phyloP scores from a whole-genome alignment of 2,113 vertebrate species.

The Passer domesticus region DNA sequence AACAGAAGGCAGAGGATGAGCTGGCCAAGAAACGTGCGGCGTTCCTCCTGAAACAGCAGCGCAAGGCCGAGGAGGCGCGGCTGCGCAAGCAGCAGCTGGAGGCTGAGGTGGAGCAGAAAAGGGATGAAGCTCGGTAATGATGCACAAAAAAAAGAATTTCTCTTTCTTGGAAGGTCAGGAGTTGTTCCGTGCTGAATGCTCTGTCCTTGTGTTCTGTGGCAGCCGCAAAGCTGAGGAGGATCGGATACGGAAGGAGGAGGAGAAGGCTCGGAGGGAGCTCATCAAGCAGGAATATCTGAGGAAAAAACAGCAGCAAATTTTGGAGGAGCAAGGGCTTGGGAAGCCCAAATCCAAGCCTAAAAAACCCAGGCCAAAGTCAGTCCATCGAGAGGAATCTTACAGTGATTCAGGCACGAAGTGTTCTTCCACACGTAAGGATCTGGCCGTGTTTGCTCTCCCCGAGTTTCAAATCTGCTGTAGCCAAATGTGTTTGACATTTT shows the following conservation, averaged over 20 bases:
- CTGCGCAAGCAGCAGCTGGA: conserved; percentile 88
- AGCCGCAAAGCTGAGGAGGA: conserved; percentile 96
- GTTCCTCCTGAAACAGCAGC: conserved; percentile 93
- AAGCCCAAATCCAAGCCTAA: conserved; percentile 83
- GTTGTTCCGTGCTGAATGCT: fast-evolving
- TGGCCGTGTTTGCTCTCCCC: neutral
- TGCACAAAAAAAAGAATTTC: neutral
- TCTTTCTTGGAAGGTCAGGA: fast-evolving
- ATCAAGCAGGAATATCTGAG: conserved; percentile 95
- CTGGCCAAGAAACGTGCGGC: conserved; percentile 90
- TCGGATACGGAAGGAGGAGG: conserved; percentile 92
- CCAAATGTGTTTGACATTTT: neutral
- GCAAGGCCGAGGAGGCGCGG: conserved; percentile 91
- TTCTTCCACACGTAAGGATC: conserved; percentile 81
- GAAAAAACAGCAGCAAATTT: conserved; percentile 90
- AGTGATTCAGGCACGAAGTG: conserved; percentile 83
- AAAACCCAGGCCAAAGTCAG: conserved; percentile 86
- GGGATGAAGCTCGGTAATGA: conserved; percentile 88
- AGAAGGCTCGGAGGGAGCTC: conserved; percentile 91
- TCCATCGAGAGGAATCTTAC: conserved; percentile 85
- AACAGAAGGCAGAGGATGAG: conserved; percentile 93
- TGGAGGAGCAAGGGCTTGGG: conserved; percentile 90
- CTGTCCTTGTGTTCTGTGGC: neutral
- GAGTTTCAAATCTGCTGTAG: neutral
- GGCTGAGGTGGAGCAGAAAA: conserved; percentile 86